phyloP scores from a whole-genome alignment of 37 sponge, comb jelly and placozoan genomes.

The Hormiphora californensis region DNA sequence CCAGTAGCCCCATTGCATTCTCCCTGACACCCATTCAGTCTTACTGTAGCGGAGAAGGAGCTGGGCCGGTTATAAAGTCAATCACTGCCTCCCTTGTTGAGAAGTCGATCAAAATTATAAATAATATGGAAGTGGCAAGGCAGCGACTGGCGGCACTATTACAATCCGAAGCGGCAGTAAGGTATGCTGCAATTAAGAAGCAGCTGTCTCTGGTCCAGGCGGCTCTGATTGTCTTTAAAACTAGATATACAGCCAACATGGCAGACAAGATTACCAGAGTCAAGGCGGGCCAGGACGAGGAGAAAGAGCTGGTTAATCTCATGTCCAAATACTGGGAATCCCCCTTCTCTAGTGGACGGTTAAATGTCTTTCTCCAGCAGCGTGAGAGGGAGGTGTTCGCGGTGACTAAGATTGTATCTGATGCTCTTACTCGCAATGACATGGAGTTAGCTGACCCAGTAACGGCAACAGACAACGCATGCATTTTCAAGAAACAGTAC shows the following conservation, averaged over 20 bases:
- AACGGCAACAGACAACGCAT: slow-evolving; percentile 3
- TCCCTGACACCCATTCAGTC: background rate
- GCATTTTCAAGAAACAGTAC: slow-evolving; percentile 19
- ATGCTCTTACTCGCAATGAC: background rate
- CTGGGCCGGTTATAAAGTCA: background rate
- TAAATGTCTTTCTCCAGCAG: background rate
- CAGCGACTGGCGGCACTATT: background rate
- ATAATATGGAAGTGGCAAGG: background rate
- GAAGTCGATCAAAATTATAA: background rate
- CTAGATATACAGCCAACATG: background rate
- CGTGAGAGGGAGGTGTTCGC: background rate
- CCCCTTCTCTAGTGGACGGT: background rate
- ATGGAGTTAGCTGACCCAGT: slow-evolving; percentile 27
- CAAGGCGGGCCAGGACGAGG: background rate
- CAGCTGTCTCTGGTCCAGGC: background rate
- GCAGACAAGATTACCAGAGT: background rate
- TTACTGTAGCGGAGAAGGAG: background rate
- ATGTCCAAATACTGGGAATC: background rate
- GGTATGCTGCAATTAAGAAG: background rate
- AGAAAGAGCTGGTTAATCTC: background rate
- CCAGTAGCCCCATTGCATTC: background rate
- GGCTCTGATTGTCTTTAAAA: background rate
- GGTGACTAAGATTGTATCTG: background rate
- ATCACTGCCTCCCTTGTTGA: background rate
- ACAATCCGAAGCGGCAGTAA: background rate